Percentiles rank a stretch among this genome's conserved stretches.
Evolutionary conservation across 2,797 vertebrate genomes (phyloP).

Genomic region (Xyrichtys novacula): DNA sequence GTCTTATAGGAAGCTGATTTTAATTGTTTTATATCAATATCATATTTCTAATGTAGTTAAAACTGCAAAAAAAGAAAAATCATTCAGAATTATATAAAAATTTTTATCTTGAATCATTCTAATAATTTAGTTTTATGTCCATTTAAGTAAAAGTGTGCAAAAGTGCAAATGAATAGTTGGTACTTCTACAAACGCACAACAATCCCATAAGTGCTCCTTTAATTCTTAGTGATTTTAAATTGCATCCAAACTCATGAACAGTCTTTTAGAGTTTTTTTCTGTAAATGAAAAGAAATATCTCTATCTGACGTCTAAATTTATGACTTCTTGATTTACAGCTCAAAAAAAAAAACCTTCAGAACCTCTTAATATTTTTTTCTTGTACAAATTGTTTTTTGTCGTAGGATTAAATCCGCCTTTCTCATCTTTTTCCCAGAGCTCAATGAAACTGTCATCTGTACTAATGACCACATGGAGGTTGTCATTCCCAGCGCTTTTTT

Average conservation of each 20-base stretch:
- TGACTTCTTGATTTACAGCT: background rate
- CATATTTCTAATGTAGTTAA: no score
- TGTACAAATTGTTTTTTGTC: background rate
- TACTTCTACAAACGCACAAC: no score
- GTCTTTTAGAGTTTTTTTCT: background rate
- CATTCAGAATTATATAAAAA: no score
- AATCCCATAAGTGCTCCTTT: background rate
- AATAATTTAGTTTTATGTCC: no score
- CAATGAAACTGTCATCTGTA: constrained; percentile 86
- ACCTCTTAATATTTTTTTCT: background rate
- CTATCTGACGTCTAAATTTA: background rate
- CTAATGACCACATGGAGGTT: constrained; percentile 85
- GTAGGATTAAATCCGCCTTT: background rate
- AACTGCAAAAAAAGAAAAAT: no score
- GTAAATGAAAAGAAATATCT: background rate
- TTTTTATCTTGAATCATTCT: no score
- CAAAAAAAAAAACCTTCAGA: background rate
- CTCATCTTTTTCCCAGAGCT: constrained; percentile 72
- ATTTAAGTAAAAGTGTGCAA: no score
- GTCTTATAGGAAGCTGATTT: no score
- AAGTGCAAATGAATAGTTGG: no score
- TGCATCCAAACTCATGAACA: background rate
- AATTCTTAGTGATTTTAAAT: background rate
- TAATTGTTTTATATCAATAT: no score
- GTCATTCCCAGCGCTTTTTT: constrained; percentile 84